Evolutionary conservation across 2,888 invertebrate species (phyloP), one percentile per base, ranked within the genome.

Genomic region (Idaea biselata): DNA sequence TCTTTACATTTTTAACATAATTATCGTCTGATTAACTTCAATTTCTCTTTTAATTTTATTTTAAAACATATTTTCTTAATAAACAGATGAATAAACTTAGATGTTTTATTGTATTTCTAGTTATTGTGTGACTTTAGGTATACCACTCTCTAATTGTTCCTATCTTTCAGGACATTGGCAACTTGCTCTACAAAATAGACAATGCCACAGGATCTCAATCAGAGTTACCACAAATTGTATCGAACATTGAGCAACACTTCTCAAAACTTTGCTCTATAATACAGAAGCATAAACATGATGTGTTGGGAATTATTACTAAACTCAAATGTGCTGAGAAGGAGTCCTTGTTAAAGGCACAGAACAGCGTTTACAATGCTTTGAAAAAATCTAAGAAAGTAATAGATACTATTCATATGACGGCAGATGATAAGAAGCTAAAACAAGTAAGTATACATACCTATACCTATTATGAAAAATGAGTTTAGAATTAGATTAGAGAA

Each of bases 251-350:
- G 58, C 91, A 92, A 67, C 93, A 94, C 73, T 94, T 94, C 70
- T 85, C 91, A 0, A 86, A 92, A 66, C 77, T 94, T 0, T 89
- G 90, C 65, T 93, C 90, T 0, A 74, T 86, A 6, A 77, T 94
- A 56, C 94, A 95, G 77, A 88, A 88, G 60, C 80, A 92, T 57
- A 94, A 94, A 70, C 75, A 82, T 14, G 86, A 90, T 66, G 75
- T 94, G 2, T 80, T 88, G 1, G 77, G 82, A 6, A 76, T 81
- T 17, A 68, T 94, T 8, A 63, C 81, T 5, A 78, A 85, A 70
- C 70, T 86, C 6, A 85, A 84, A 66, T 71, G 64, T 16, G 73
- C 76, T 14, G 87, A 91, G 69, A 86, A 79, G 59, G 76, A 85
- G 25, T 89, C 88, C 3, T 74, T 91, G 14, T 61, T 74, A 0